Conservation (phyloP, 2,797 vertebrate species). For the Channa striata region DNA sequence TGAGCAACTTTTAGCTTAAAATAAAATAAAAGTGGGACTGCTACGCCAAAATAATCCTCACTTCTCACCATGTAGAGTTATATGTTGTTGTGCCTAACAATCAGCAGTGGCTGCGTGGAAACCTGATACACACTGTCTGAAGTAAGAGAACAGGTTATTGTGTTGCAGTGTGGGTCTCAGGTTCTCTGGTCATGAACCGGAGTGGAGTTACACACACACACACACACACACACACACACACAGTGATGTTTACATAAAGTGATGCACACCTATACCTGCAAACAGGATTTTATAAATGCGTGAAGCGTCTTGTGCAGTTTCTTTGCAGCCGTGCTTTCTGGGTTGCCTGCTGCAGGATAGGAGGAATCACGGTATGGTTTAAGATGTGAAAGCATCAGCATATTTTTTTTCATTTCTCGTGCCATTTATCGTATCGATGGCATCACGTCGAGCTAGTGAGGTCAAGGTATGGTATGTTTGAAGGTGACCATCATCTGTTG, state of each 20-base stretch:
- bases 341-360: not conserved
- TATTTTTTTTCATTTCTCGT: no score
- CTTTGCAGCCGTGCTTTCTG: not conserved
- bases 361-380: no score
- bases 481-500: not conserved
- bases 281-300: not conserved
- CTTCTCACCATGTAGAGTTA: slow-evolving; percentile 20
- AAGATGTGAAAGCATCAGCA: slow-evolving; percentile 57
- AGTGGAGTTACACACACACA: slow-evolving; percentile 5
- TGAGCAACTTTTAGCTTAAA: no score
- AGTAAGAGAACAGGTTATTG: slow-evolving; percentile 35
- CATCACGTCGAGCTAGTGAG: not conserved
- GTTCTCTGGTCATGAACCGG: slow-evolving; percentile 1
- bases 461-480: slow-evolving; percentile 44
- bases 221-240: not conserved
- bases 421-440: no score
- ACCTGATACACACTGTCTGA: slow-evolving; percentile 35
- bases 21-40: no score
- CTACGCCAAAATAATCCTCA: slow-evolving; percentile 1
- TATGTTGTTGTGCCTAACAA: slow-evolving; percentile 4
- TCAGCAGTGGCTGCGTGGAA: slow-evolving; percentile 34
- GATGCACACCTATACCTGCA: not conserved
- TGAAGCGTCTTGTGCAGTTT: not conserved
- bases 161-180: slow-evolving; percentile 51
- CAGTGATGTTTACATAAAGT: no score